Evolutionary conservation across 2,797 vertebrate genomes (phyloP), one percentile per base, ranked within the genome.

Genomic region (Myoxocephalus aenaeus): DNA sequence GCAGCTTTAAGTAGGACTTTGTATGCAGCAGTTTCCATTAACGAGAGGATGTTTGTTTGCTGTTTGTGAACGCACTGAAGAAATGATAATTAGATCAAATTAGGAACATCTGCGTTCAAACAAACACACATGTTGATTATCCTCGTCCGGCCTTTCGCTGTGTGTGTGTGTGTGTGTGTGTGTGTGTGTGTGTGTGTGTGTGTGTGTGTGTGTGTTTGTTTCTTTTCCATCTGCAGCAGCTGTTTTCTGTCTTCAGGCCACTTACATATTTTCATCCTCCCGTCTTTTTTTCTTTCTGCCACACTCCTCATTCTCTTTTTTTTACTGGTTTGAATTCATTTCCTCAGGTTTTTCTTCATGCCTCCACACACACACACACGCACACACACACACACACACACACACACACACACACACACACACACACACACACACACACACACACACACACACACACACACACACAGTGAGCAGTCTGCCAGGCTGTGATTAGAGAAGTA

Each of bases 401-500:
- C 48, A 57, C 69, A 54, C 46, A 56, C 65, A 50, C 77, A 59
- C 56, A 58, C 66, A 61, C 70, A 69, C 71, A 50, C 58, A 64
- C 57, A 63, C 57, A 59, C 73, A 67, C 68, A 71, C 68, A 44
- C 71, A 70, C 29, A 50, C 65, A 51, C 75, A 65, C 40, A 58
- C 70, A 29, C 51, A 56, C 27, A 65, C 65, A 48, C 59, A 69
- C 64, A 73, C 56, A 72, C 70, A 75, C 78, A 69, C 64, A 64
- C 34, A 70, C 40, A 51, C 64, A 71, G 7, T 0, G 22, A 79
- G 67, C 57, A 62, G 86, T 77, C 87, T 92, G 89, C 73, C 87
- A 90, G 86, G 78, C 84, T 80, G 86, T 86, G 90, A 91, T 92
- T 90, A 90, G 42, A 82, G 77, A 80, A 69, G 83, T 84, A 50